Conservation (phyloP, 1,140 invertebrate species). For the Gryon sp. region DNA sequence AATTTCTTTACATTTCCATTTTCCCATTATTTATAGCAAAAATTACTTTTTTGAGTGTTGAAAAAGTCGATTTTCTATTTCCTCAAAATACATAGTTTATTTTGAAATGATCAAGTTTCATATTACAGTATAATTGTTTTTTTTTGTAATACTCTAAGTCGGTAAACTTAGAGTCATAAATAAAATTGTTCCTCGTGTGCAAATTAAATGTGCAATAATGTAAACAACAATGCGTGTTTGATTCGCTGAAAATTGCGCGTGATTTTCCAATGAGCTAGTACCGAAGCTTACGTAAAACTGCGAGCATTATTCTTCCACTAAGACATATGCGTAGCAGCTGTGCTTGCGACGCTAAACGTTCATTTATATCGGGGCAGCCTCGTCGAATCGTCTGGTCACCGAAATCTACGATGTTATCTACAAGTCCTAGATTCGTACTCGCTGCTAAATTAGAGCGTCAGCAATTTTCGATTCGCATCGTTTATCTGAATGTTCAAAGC, state of each 20-base stretch:
- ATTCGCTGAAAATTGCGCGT: constrained; percentile 52
- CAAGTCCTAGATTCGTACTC: constrained; percentile 60
- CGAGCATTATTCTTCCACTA: constrained; percentile 73
- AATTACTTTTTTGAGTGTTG: no score
- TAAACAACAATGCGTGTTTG: constrained; percentile 29
- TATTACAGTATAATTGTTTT: no score
- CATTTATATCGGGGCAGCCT: constrained; percentile 67
- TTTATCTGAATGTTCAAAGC: no score
- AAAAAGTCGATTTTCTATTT: no score
- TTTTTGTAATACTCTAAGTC: no score
- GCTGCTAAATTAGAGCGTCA: constrained; percentile 52
- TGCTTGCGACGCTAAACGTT: constrained; percentile 60
- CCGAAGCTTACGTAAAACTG: constrained; percentile 65
- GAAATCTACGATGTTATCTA: constrained; percentile 64
- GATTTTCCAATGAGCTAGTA: constrained; percentile 57
- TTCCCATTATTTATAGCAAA: no score
- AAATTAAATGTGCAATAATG: constrained; percentile 45
- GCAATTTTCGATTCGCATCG: constrained; percentile 18
- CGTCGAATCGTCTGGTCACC: constrained; percentile 62
- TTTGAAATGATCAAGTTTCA: no score
- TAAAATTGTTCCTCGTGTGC: constrained; percentile 10
- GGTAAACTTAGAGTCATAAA: constrained; percentile 18
- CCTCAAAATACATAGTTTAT: no score
- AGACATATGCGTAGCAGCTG: constrained; percentile 77
- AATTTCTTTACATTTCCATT: no score